Conservation (phyloP, 1,140 invertebrate genomes). For the Agrypnia vestita region DNA sequence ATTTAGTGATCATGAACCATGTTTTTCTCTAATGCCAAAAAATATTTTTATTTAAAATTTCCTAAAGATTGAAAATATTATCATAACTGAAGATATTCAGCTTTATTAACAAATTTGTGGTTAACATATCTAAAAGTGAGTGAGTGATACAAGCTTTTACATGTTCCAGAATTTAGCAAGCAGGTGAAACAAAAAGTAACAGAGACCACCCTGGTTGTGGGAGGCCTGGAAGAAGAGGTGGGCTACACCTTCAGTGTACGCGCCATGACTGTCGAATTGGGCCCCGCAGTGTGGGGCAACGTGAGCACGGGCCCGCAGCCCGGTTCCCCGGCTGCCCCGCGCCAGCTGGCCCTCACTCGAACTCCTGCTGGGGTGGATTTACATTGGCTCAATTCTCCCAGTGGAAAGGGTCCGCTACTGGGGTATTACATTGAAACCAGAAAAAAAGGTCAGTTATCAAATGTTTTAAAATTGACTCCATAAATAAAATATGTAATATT, state of each 20-base stretch:
- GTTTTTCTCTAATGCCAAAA: too few relatives aligned
- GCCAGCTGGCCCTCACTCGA: slow-evolving; percentile 81
- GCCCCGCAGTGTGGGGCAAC: slow-evolving; percentile 84
- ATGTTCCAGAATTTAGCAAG: slow-evolving; percentile 84
- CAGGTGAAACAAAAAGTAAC: slow-evolving; percentile 95
- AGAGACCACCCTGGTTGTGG: slow-evolving; percentile 84
- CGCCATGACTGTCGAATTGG: slow-evolving; percentile 91
- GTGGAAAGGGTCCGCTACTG: slow-evolving; percentile 88
- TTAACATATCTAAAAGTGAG: too few relatives aligned
- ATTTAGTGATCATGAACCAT: too few relatives aligned
- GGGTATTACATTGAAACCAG: slow-evolving; percentile 95
- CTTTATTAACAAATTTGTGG: too few relatives aligned
- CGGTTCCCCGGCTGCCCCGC: slow-evolving; percentile 88
- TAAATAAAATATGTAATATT: not conserved
- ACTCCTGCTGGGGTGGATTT: slow-evolving; percentile 89
- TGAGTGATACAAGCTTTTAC: not conserved
- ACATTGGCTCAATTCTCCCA: slow-evolving; percentile 90
- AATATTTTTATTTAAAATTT: too few relatives aligned
- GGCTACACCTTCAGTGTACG: slow-evolving; percentile 93
- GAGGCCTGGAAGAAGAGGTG: slow-evolving; percentile 92
- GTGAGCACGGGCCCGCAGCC: slow-evolving; percentile 96
- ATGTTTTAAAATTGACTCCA: slow-evolving; percentile 46
- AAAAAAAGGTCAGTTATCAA: slow-evolving; percentile 81
- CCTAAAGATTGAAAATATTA: too few relatives aligned
- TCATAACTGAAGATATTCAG: too few relatives aligned